These are phyloP conservation scores for Galeopterus variegatus DNA, from an alignment of 2,113 vertebrate species.

Conservation along the genomic window DNA sequence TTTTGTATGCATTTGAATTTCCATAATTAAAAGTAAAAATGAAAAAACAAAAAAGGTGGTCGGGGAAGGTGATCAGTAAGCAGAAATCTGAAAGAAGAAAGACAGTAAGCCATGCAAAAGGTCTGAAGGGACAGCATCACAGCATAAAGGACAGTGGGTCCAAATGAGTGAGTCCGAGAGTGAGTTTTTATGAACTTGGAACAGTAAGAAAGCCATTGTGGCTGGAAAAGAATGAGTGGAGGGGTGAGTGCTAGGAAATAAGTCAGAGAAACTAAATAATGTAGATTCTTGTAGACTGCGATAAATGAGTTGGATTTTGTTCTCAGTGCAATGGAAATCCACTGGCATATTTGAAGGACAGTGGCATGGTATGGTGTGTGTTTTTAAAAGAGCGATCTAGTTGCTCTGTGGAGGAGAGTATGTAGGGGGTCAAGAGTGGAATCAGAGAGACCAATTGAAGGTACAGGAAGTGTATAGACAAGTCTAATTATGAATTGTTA, in stretches of 20 bases:
- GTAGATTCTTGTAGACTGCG: background rate
- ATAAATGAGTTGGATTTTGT: slow-evolving; percentile 14
- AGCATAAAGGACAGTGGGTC: background rate
- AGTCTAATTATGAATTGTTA: background rate
- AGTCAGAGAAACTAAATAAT: background rate
- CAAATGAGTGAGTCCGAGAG: background rate
- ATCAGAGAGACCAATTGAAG: background rate
- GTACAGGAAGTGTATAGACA: background rate
- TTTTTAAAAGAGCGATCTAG: background rate
- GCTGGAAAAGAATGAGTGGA: background rate
- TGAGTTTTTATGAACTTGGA: background rate
- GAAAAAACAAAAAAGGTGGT: background rate
- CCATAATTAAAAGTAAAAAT: background rate
- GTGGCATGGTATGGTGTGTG: background rate
- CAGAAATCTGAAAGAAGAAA: background rate
- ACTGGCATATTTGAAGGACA: background rate
- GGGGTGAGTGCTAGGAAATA: background rate
- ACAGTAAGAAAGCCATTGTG: background rate
- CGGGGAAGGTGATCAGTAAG: background rate
- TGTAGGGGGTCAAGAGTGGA: background rate
- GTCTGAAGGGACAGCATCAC: background rate
- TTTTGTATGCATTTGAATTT: background rate
- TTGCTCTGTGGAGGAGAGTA: background rate
- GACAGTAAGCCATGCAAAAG: background rate
- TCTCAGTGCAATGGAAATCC: background rate